A percentile compares a stretch with the other conserved stretches of the same genome.
Evolutionary conservation across 2,113 vertebrate genomes (phyloP).

Genomic region (Thalassarche chlororhynchos): DNA sequence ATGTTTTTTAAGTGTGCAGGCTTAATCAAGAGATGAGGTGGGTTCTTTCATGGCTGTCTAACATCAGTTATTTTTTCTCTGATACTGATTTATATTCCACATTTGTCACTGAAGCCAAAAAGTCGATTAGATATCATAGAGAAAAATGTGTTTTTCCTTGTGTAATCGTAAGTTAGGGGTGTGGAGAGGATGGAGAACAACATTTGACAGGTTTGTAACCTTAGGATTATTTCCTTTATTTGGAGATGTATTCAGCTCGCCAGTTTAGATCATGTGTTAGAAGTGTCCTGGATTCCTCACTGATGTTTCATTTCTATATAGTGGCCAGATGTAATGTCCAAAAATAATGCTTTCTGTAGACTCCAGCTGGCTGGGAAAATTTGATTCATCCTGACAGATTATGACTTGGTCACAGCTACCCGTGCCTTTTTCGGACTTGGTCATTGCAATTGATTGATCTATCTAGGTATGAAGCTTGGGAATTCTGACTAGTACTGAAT

Average conservation of each 20-base stretch:
- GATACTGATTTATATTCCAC: neutral
- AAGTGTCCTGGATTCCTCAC: neutral
- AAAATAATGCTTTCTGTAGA: neutral
- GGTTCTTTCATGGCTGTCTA: neutral
- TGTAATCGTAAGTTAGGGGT: neutral
- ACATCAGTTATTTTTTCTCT: neutral
- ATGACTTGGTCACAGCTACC: neutral
- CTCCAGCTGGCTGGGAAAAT: neutral
- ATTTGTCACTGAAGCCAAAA: neutral
- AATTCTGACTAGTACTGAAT: neutral
- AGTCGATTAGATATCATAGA: neutral
- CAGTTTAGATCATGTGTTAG: neutral
- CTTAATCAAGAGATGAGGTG: neutral
- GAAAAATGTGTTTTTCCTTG: neutral
- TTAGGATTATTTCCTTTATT: neutral
- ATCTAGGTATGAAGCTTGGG: neutral
- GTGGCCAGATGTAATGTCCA: neutral
- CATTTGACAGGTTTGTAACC: neutral
- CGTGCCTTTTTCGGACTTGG: neutral
- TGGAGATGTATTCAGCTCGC: neutral
- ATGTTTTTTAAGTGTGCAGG: neutral
- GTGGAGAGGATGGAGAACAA: neutral
- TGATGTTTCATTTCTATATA: neutral
- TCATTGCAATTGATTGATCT: neutral
- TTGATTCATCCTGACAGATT: neutral